Evolutionary conservation across 2,888 invertebrate genomes (phyloP).

Genomic region (Crepidodera aurea): DNA sequence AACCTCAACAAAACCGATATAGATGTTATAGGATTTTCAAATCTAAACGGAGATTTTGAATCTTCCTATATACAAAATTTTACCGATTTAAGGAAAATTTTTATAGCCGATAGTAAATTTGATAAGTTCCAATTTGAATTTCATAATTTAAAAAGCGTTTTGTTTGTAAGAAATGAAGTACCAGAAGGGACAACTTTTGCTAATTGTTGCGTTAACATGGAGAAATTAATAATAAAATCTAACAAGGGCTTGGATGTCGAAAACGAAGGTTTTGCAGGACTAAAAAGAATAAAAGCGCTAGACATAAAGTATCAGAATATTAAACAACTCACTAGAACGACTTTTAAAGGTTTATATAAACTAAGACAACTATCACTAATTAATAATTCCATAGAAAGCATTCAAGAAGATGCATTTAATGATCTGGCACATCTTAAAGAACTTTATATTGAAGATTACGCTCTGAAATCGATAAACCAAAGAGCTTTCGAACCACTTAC

Average conservation of each 20-base stretch:
- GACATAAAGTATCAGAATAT: constrained; percentile 9
- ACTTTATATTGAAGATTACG: constrained; percentile 25
- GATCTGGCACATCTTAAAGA: constrained; percentile 21
- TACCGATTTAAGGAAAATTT: constrained; percentile 3
- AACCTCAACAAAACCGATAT: constrained; percentile 1
- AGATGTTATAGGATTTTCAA: neutral
- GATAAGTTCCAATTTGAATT: constrained; percentile 8
- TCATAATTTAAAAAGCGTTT: constrained; percentile 5
- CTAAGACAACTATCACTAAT: constrained; percentile 16
- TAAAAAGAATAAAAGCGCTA: constrained; percentile 11
- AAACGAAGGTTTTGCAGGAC: neutral
- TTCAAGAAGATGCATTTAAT: constrained; percentile 18
- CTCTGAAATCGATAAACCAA: neutral
- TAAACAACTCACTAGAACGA: constrained; percentile 12
- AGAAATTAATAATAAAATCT: constrained; percentile 15
- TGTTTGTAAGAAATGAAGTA: constrained; percentile 5
- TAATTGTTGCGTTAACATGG: constrained; percentile 15
- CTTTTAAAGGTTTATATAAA: constrained; percentile 19
- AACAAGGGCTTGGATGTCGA: constrained; percentile 8
- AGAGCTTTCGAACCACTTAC: constrained; percentile 16
- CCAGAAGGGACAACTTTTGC: constrained; percentile 1
- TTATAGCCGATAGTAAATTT: neutral
- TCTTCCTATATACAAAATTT: neutral
- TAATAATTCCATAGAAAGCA: constrained; percentile 12
- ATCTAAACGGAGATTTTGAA: constrained; percentile 1